A percentile compares a stretch with the other conserved stretches of the same genome.
These are phyloP conservation scores for Microcebus tavaratra DNA, from an alignment of 2,113 vertebrate species.

Conservation along the genomic window DNA sequence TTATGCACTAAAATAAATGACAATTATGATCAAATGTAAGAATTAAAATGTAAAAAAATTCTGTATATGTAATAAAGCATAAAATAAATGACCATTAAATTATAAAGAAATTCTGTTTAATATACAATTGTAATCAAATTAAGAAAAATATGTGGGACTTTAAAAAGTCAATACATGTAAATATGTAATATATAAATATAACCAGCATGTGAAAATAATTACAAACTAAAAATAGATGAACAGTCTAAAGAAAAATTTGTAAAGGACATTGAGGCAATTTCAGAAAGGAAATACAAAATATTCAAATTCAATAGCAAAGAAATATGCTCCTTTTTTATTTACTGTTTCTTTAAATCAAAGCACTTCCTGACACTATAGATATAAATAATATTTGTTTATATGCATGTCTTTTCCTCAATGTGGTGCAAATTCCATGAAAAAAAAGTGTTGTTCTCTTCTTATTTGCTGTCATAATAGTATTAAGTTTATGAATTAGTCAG, in stretches of 20 bases:
- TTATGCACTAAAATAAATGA: background rate
- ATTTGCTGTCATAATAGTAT: background rate
- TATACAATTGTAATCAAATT: background rate
- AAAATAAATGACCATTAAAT: background rate
- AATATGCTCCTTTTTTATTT: background rate
- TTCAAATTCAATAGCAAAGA: background rate
- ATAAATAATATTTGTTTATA: background rate
- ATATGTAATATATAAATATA: background rate
- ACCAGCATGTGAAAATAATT: background rate
- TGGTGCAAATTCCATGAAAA: background rate
- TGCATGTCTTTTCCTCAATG: background rate
- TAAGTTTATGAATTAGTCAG: background rate
- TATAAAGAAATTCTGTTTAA: background rate
- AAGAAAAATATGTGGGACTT: background rate
- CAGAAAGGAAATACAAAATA: background rate
- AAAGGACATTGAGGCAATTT: background rate
- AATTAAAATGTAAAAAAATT: background rate
- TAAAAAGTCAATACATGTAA: background rate
- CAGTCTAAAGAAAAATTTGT: background rate
- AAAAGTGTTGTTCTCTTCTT: background rate
- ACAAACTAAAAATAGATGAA: background rate
- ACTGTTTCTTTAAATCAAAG: background rate
- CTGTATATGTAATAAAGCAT: background rate
- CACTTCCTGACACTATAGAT: background rate
- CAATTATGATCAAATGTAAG: background rate